Conservation (phyloP, 2,797 vertebrate genomes). For the Lindbergichthys nudifrons region DNA sequence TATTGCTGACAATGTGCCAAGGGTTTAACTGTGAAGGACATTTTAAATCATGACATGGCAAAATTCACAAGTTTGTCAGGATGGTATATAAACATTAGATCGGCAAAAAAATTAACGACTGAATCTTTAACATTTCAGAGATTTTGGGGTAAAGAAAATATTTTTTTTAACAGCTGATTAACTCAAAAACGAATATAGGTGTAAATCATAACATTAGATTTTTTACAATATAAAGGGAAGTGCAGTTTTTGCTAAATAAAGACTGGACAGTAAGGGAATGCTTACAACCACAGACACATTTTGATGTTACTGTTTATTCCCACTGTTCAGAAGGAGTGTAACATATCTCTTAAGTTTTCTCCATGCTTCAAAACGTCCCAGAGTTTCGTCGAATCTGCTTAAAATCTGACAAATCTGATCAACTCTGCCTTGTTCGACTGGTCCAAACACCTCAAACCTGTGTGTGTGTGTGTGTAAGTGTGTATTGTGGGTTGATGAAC, state of each 20-base stretch:
- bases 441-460: slow-evolving; percentile 34
- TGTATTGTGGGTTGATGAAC: slow-evolving; percentile 32
- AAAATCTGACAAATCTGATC: background rate
- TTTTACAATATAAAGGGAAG: background rate
- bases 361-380: background rate
- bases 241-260: background rate
- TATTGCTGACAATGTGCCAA: slow-evolving; percentile 57
- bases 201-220: slow-evolving; percentile 1
- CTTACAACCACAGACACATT: background rate
- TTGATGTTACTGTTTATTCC: background rate
- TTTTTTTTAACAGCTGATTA: background rate
- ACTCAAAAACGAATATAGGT: background rate
- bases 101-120: background rate
- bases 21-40: slow-evolving; percentile 33
- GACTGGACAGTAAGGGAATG: background rate
- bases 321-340: background rate
- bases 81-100: background rate
- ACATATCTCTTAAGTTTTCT: background rate
- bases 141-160: background rate
- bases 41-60: slow-evolving; percentile 17
- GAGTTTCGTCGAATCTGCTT: background rate
- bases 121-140: background rate
- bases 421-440: slow-evolving; percentile 12
- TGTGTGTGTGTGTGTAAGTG: background rate
- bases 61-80: background rate